These are phyloP conservation scores for Clusia tigrina DNA, from an alignment of 2,888 invertebrate genomes.

Conservation along the genomic window DNA sequence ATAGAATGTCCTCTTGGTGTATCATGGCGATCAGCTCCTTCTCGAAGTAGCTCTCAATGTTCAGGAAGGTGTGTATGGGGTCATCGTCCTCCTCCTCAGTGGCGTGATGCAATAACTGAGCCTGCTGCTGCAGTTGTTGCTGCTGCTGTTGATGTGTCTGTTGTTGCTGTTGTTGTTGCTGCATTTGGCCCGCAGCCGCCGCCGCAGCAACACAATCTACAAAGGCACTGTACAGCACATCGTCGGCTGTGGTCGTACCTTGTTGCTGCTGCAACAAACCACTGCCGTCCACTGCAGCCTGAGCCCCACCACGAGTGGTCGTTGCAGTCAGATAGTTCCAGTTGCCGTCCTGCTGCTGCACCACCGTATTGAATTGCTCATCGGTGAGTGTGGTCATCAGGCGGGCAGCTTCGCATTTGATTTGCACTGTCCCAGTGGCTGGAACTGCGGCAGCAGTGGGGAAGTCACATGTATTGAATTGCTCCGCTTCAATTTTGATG, in stretches of 20 bases:
- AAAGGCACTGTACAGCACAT: slow-evolving; percentile 51
- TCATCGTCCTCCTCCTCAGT: slow-evolving; percentile 59
- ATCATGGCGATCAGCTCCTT: slow-evolving; percentile 57
- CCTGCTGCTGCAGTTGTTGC: slow-evolving; percentile 25
- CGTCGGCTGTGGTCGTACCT: slow-evolving; percentile 37
- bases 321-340: slow-evolving; percentile 51
- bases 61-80: slow-evolving; percentile 60
- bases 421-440: slow-evolving; percentile 27
- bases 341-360: slow-evolving; percentile 47
- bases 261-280: slow-evolving; percentile 34
- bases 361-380: slow-evolving; percentile 42
- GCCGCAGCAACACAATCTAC: slow-evolving; percentile 50
- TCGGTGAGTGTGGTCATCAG: slow-evolving; percentile 39
- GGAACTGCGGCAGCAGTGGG: slow-evolving; percentile 18
- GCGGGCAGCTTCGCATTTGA: slow-evolving; percentile 37
- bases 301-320: slow-evolving; percentile 35
- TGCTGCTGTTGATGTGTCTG: slow-evolving; percentile 28
- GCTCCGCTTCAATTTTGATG: slow-evolving; percentile 51
- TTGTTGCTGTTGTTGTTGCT: slow-evolving; percentile 29
- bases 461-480: slow-evolving; percentile 41
- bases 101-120: slow-evolving; percentile 19
- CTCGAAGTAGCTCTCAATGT: slow-evolving; percentile 61
- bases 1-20: slow-evolving; percentile 55
- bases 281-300: slow-evolving; percentile 34
- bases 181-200: slow-evolving; percentile 36